These are phyloP conservation scores for Cranoglanis bouderius DNA, from an alignment of 2,113 vertebrate species.

Conservation along the genomic window DNA sequence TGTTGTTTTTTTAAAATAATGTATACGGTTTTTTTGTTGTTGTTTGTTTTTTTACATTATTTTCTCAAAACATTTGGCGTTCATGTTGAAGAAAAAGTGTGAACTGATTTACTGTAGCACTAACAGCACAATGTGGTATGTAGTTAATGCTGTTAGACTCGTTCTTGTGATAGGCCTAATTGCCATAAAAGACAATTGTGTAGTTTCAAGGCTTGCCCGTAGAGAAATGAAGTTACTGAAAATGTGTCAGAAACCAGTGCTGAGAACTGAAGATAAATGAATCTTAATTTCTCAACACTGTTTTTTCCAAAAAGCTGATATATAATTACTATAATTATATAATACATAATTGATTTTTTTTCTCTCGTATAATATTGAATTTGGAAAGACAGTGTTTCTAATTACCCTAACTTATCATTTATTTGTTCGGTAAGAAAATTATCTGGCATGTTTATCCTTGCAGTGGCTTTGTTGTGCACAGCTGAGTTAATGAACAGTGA, in stretches of 20 bases:
- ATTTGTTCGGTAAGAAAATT: not conserved
- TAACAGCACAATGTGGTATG: slow-evolving; percentile 20
- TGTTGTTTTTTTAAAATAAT: not conserved
- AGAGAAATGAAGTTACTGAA: not conserved
- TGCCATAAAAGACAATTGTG: not conserved
- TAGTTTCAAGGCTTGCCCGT: not conserved
- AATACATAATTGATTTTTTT: no score
- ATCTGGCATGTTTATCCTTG: not conserved
- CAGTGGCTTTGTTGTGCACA: slow-evolving; percentile 3
- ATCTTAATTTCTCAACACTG: not conserved
- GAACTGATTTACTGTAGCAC: slow-evolving; percentile 1
- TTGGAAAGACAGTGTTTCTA: not conserved
- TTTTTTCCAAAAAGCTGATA: not conserved
- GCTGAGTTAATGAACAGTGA: slow-evolving; percentile 64
- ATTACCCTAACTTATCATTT: not conserved
- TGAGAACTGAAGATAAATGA: not conserved
- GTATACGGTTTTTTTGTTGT: not conserved
- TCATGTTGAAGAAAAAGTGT: not conserved
- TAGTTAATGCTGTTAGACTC: slow-evolving; percentile 34
- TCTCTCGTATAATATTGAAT: not conserved
- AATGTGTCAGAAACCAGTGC: not conserved
- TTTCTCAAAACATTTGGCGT: no score
- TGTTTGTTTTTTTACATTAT: not conserved
- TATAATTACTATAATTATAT: no score
- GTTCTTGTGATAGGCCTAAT: slow-evolving; percentile 15